A percentile compares a stretch with the other conserved stretches of the same genome.
phyloP scores from a whole-genome alignment of 2,113 vertebrate species.

The Carettochelys insculpta region DNA sequence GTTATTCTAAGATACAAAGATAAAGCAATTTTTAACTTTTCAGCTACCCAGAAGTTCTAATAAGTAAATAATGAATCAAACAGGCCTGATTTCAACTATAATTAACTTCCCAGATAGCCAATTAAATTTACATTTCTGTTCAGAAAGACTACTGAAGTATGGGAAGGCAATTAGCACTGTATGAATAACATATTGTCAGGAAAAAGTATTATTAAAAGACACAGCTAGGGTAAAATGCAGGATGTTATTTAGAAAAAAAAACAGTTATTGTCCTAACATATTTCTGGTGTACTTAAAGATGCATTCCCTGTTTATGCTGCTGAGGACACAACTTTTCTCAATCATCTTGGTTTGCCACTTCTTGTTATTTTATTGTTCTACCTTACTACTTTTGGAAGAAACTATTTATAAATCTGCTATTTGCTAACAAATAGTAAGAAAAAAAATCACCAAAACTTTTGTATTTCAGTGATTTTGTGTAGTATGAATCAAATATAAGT shows the following conservation, averaged over 20 bases:
- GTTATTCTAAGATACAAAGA: constrained; percentile 26
- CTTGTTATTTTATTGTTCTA: neutral
- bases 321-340: neutral
- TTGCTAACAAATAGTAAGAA: neutral
- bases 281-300: constrained; percentile 6
- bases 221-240: neutral
- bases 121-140: constrained; percentile 70
- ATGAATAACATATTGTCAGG: constrained; percentile 63
- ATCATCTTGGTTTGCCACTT: neutral
- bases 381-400: neutral
- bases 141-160: constrained; percentile 57
- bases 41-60: constrained; percentile 52
- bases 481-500: neutral
- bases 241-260: constrained; percentile 22
- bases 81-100: constrained; percentile 46
- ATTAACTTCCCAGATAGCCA: constrained; percentile 65
- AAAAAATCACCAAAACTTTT: accelerated
- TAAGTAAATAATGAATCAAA: constrained; percentile 49
- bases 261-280: neutral
- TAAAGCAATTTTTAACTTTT: constrained; percentile 32
- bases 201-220: constrained; percentile 36
- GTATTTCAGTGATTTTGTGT: neutral
- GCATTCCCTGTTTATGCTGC: neutral
- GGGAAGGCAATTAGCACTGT: constrained; percentile 64
- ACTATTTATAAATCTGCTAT: neutral